Evolutionary conservation across 2,113 vertebrate genomes (phyloP), one percentile per base, ranked within the genome.

Genomic region (Takifugu flavidus): DNA sequence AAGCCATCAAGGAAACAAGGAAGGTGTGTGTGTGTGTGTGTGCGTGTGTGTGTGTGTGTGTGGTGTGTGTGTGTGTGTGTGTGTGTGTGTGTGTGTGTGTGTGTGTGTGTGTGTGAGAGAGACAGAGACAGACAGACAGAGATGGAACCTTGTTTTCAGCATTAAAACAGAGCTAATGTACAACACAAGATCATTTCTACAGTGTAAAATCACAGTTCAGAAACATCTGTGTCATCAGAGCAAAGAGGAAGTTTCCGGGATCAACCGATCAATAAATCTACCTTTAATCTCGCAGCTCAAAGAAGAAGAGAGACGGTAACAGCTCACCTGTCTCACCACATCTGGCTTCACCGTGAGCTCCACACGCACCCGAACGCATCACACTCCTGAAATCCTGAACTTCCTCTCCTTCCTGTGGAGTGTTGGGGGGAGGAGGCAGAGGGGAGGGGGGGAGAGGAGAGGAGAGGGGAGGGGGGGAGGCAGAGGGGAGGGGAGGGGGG

Each of bases 251-350:
- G 15, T 39, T 44, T 10, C 47, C 0, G 0, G 13, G 26, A 45
- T 49, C 13, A 2, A 65, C 56, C 1, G 25, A 65, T 10, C 15
- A 14, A 28, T 6, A 14, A 4, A 20, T 20, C 20, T 20, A 20
- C 20, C 20, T 7, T 13, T 46, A 20, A 13, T 28, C 20, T 7
- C 14, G 13, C 3, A 25, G 6, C 8, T 49, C n/a, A 49, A 25
- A 49, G 46, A 15, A 45, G 1, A 45, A 5, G 3, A n/a, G 46
- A 49, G 46, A 49, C 5, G 13, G 2, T 13, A 49, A 27, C 46
- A n/a, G 53, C 70, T 80, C 75, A 85, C 80, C 77, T 74, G 64
- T 13, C 26, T 54, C 61, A 62, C 6, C 49, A 5, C 49, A 31
- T 55, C 66, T 13, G 62, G 43, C 43, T 42, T 11, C 5, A 13